phyloP scores from a whole-genome alignment of 2,113 vertebrate genomes.

The Etia nguti region DNA sequence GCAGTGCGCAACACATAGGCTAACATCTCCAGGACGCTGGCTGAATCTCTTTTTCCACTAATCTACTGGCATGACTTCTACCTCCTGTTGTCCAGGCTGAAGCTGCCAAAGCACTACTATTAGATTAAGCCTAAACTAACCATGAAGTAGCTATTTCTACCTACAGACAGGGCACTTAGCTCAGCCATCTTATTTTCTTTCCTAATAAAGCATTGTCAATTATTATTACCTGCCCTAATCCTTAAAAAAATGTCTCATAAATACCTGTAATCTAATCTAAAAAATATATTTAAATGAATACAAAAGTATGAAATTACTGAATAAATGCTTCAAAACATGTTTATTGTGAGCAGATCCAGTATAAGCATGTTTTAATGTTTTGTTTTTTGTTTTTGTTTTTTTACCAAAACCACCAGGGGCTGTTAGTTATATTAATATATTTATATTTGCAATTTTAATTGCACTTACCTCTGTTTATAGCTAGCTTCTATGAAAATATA shows the following conservation, averaged over 20 bases:
- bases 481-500: not conserved
- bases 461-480: not conserved
- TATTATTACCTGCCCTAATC: not conserved
- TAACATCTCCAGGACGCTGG: conserved; percentile 4
- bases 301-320: not conserved
- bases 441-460: not conserved
- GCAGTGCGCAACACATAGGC: conserved; percentile 29
- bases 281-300: not conserved
- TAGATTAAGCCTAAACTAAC: not conserved
- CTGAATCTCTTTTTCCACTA: conserved; percentile 34
- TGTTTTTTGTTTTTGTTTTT: no score
- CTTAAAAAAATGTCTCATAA: not conserved
- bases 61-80: conserved; percentile 47
- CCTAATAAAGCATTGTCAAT: not conserved
- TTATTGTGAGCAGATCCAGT: not conserved
- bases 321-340: not conserved
- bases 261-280: not conserved
- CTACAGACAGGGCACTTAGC: not conserved
- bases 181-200: not conserved
- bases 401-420: not conserved
- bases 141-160: not conserved
- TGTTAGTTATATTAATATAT: not conserved
- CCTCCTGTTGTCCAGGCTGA: conserved; percentile 7
- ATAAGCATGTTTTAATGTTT: not conserved
- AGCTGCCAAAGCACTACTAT: conserved; percentile 18